These are phyloP conservation scores for Enteromius paludinosus DNA, from an alignment of 2,797 vertebrate species.

Conservation along the genomic window DNA sequence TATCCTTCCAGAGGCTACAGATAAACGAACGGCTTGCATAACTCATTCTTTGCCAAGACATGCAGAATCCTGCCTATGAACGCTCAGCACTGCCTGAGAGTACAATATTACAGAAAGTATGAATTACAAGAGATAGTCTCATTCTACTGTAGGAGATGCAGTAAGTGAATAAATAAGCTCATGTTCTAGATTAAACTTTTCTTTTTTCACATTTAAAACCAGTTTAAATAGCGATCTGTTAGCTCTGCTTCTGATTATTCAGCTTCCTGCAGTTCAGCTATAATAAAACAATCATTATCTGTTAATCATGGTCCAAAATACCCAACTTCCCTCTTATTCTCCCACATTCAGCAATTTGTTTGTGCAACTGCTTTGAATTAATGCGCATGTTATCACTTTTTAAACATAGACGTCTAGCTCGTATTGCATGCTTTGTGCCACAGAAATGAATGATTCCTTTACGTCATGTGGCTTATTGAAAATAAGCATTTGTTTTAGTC, in stretches of 20 bases:
- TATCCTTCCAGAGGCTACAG: conserved; percentile 38
- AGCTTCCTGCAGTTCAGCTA: not conserved
- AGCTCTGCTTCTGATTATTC: not conserved
- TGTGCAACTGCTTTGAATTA: not conserved
- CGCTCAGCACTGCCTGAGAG: conserved; percentile 4
- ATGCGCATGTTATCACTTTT: conserved; percentile 22
- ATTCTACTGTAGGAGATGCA: not conserved
- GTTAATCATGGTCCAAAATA: not conserved
- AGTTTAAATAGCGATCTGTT: not conserved
- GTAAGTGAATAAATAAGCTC: not conserved
- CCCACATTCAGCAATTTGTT: not conserved
- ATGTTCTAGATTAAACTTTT: not conserved
- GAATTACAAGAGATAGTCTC: not conserved
- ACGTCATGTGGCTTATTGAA: not conserved
- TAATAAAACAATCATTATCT: not conserved
- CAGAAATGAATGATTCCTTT: not conserved
- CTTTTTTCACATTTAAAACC: not conserved
- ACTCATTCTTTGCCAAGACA: conserved; percentile 62
- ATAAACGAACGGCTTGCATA: conserved; percentile 56
- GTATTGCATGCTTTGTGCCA: not conserved
- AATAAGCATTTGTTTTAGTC: not conserved
- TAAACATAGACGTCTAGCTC: not conserved
- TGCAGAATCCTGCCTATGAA: conserved; percentile 60
- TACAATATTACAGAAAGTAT: not conserved
- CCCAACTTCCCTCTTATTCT: conserved; percentile 21